Conservation (phyloP, 2,888 invertebrate species). For the Eristalinus aeneus region DNA sequence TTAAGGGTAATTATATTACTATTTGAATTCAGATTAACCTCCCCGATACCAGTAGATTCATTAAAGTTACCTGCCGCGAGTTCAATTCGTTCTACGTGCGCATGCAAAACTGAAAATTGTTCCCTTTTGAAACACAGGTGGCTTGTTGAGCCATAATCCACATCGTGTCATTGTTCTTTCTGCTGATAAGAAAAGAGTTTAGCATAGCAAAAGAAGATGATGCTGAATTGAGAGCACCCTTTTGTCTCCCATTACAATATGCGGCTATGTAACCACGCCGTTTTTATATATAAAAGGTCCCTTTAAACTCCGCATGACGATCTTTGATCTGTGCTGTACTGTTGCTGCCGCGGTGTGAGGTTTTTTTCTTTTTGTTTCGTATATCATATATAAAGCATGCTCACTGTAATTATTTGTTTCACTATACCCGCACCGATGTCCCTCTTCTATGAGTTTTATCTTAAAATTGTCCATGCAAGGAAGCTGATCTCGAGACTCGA, state of each 20-base stretch:
- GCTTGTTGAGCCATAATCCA: conserved; percentile 63
- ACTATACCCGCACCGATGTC: background rate
- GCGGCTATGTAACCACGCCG: too few species aligned
- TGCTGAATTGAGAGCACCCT: background rate
- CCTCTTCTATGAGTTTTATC: too few species aligned
- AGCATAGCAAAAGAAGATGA: background rate
- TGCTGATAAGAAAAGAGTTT: background rate
- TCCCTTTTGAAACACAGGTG: conserved; percentile 44
- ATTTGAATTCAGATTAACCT: conserved; percentile 1
- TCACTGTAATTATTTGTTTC: background rate
- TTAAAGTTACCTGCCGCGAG: conserved; percentile 45
- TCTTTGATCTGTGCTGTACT: background rate
- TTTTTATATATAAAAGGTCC: conserved; percentile 8
- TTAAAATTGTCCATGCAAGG: too few species aligned
- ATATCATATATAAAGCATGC: background rate
- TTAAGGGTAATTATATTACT: conserved; percentile 13
- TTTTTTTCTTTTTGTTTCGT: conserved; percentile 11
- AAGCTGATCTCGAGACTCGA: too few species aligned
- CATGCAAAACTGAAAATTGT: too few species aligned
- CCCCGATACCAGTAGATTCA: conserved; percentile 26
- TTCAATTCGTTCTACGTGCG: conserved; percentile 25
- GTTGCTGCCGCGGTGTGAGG: background rate
- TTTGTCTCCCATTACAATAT: conserved; percentile 10
- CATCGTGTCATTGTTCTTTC: background rate
- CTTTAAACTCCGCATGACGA: background rate